Percentiles rank a stretch among this genome's conserved stretches.
These are phyloP conservation scores for Artemia sp. DNA, from an alignment of 2,888 invertebrate species.

Conservation along the genomic window DNA sequence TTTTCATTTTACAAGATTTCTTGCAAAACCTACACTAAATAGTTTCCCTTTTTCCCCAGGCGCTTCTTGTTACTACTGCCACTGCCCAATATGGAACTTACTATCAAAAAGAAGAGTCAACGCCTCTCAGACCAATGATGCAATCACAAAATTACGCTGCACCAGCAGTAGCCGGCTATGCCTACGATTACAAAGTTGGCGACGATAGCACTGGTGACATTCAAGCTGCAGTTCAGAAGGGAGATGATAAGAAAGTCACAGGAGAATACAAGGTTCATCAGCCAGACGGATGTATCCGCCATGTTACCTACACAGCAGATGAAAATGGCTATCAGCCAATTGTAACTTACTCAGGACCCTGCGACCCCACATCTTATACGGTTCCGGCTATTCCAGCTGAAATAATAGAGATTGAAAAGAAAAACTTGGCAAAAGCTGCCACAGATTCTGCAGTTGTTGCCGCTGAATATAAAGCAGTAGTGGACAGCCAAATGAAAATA, in stretches of 20 bases:
- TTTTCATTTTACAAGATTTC: too few species aligned
- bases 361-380: background rate
- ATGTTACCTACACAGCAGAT: background rate
- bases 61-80: background rate
- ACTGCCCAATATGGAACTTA: background rate
- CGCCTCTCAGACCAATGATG: background rate
- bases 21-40: background rate
- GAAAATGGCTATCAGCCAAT: slow-evolving; percentile 2
- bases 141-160: background rate
- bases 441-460: background rate
- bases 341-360: slow-evolving; percentile 6
- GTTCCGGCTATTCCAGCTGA: slow-evolving; percentile 4
- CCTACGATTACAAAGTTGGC: slow-evolving; percentile 4
- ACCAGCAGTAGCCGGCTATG: background rate
- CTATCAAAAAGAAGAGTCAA: too few species aligned
- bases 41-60: background rate
- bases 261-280: background rate
- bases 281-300: background rate
- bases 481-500: background rate
- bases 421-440: background rate
- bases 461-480: background rate
- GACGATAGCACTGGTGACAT: background rate
- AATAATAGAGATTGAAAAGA: background rate
- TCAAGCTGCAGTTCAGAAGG: background rate
- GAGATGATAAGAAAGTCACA: too few species aligned